Evolutionary conservation across 2,888 invertebrate species (phyloP).

Genomic region (Melanargia galathea): DNA sequence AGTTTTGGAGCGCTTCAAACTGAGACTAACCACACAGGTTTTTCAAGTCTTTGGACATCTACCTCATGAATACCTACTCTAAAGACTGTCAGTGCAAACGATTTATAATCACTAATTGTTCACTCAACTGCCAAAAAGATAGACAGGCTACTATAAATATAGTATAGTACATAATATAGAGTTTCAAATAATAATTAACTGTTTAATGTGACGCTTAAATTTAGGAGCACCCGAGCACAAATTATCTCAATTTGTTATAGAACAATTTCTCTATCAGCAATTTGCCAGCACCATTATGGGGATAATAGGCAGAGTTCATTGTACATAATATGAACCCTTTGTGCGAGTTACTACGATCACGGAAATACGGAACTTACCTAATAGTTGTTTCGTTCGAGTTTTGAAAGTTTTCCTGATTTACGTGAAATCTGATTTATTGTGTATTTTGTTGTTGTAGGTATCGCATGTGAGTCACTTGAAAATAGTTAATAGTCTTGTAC

Average conservation of each 20-base stretch:
- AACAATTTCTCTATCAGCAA: conserved; percentile 69
- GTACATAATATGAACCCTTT: conserved; percentile 39
- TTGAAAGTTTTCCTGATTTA: conserved; percentile 22
- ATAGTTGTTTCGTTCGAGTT: conserved; percentile 19
- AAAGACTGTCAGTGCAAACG: too few species aligned
- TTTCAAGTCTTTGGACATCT: too few species aligned
- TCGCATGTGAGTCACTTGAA: too few species aligned
- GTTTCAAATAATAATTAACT: neutral
- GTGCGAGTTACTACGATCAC: conserved; percentile 27
- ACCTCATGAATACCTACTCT: too few species aligned
- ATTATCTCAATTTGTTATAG: conserved; percentile 68
- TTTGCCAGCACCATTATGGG: conserved; percentile 63
- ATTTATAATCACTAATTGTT: too few species aligned
- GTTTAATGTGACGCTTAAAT: conserved; percentile 47
- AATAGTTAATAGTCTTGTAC: too few species aligned
- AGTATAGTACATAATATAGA: too few species aligned
- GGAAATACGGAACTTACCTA: conserved; percentile 25
- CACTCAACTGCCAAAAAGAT: too few species aligned
- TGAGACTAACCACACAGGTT: too few species aligned
- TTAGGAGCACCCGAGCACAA: conserved; percentile 51
- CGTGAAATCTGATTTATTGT: conserved; percentile 16
- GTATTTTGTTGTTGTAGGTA: neutral
- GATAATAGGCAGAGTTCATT: conserved; percentile 58
- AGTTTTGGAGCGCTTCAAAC: too few species aligned
- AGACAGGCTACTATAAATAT: too few species aligned